phyloP scores from a whole-genome alignment of 2,888 invertebrate genomes.

The Ischnura elegans region DNA sequence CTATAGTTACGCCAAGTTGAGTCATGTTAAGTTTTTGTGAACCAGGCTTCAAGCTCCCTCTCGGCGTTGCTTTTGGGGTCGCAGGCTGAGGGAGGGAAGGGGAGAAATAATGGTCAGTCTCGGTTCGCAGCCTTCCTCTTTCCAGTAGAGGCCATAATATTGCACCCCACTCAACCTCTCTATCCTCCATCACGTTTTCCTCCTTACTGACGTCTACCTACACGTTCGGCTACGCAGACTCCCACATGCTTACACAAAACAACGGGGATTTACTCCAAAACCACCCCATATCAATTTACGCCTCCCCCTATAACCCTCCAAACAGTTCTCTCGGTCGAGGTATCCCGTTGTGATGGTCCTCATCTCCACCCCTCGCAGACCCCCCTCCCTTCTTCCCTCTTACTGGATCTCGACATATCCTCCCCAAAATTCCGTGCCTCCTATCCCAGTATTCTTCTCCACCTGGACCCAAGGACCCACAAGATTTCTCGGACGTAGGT shows the following conservation, averaged over 20 bases:
- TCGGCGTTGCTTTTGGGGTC: neutral
- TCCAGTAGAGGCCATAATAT: constrained; percentile 42
- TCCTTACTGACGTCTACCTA: neutral
- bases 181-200: neutral
- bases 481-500: constrained; percentile 15
- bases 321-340: constrained; percentile 42
- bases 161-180: neutral
- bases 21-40: too few species aligned
- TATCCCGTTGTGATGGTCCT: neutral
- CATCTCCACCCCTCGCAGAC: neutral
- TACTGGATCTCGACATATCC: neutral
- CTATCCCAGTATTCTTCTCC: neutral
- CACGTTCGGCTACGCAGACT: neutral
- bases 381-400: neutral
- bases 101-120: constrained; percentile 63
- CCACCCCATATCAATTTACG: constrained; percentile 56
- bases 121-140: constrained; percentile 54
- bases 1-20: too few species aligned
- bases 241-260: constrained; percentile 15
- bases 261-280: constrained; percentile 24
- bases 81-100: neutral
- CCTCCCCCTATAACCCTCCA: neutral
- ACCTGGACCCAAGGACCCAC: neutral
- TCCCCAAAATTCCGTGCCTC: neutral
- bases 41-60: neutral